These are phyloP conservation scores for Perccottus glenii DNA, from an alignment of 2,113 vertebrate genomes.

Conservation along the genomic window DNA sequence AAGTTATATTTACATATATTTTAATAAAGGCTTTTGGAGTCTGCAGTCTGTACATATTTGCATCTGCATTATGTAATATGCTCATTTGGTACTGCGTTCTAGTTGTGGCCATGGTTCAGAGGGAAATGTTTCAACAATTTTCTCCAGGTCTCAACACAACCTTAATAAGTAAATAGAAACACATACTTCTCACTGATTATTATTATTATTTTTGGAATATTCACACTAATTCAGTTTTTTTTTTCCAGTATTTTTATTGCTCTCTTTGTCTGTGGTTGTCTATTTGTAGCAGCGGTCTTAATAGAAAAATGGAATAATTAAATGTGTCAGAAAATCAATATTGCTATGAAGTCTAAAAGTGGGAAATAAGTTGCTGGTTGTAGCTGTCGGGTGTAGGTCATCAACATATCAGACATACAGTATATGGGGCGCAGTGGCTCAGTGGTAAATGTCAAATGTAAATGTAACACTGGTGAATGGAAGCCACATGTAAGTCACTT, in stretches of 20 bases:
- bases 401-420: neutral
- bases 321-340: constrained; percentile 15
- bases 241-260: neutral
- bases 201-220: too few relatives aligned
- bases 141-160: neutral
- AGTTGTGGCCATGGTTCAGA: neutral
- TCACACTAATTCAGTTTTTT: too few relatives aligned
- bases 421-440: neutral
- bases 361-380: neutral
- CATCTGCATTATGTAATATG: neutral
- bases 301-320: constrained; percentile 2
- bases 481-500: too few relatives aligned
- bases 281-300: neutral
- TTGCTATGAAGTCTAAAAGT: neutral
- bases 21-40: neutral
- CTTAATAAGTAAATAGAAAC: constrained; percentile 1
- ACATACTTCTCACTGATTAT: neutral
- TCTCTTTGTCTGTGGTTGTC: neutral
- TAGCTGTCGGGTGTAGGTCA: neutral
- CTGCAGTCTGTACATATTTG: neutral
- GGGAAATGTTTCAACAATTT: neutral
- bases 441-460: too few relatives aligned
- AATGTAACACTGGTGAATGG: too few relatives aligned
- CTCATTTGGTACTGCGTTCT: neutral
- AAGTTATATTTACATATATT: too few relatives aligned